These are phyloP conservation scores for Artibeus lituratus DNA, from an alignment of 2,797 vertebrate species.

Conservation along the genomic window DNA sequence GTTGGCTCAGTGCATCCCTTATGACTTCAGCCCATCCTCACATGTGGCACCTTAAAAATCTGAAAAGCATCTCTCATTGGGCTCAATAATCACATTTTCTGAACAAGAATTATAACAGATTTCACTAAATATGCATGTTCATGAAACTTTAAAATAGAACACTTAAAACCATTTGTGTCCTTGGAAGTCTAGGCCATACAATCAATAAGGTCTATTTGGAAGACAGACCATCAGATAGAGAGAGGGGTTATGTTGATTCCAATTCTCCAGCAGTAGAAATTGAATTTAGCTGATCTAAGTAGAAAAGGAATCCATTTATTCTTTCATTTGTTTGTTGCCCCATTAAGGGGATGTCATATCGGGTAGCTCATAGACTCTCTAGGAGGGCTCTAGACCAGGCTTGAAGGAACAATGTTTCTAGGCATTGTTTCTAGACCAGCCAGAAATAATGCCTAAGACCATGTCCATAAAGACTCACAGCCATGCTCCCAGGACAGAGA, in stretches of 20 bases:
- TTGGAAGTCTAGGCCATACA: not conserved
- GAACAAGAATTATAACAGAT: not conserved
- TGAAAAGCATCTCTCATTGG: not conserved
- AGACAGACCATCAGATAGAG: not conserved
- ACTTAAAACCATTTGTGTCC: not conserved
- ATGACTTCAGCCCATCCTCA: not conserved
- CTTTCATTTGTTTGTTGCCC: not conserved
- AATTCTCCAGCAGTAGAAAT: not conserved
- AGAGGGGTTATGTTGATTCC: not conserved
- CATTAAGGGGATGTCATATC: not conserved
- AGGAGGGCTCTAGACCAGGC: not conserved
- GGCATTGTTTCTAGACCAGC: too few species aligned
- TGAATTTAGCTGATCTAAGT: not conserved
- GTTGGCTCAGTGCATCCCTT: not conserved
- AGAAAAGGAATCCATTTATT: not conserved
- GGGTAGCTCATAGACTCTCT: not conserved
- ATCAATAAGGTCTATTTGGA: not conserved
- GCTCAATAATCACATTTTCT: not conserved
- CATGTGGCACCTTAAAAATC: not conserved
- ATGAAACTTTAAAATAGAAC: not conserved
- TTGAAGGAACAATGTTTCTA: not conserved
- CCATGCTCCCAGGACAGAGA: fast-evolving
- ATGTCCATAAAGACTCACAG: not conserved
- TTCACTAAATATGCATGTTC: not conserved
- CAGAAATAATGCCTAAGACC: not conserved